Evolutionary conservation across 2,888 invertebrate species (phyloP).

Genomic region (Choreutis nemorana): DNA sequence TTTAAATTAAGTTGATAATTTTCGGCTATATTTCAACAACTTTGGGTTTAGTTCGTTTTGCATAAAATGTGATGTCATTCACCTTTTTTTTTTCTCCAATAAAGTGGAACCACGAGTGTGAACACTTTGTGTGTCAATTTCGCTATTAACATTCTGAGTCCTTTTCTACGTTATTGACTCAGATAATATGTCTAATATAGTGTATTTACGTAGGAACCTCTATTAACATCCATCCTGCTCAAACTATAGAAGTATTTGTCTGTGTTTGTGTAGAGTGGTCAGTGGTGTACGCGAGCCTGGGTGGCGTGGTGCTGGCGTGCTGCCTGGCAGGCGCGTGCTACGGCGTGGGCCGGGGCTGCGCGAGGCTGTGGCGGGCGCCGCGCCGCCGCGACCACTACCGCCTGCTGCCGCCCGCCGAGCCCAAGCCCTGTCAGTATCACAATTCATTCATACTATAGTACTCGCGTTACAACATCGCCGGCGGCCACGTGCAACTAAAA

Average conservation of each 20-base stretch:
- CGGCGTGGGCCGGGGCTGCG: conserved; percentile 66
- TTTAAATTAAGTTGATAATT: too few species aligned
- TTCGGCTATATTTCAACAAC: too few species aligned
- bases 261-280: conserved; percentile 84
- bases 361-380: conserved; percentile 42
- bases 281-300: conserved; percentile 88
- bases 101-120: too few species aligned
- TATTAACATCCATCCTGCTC: conserved; percentile 1
- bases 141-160: too few species aligned
- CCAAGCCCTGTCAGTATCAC: conserved; percentile 63
- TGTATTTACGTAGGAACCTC: background rate
- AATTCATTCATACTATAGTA: conserved; percentile 8
- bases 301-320: conserved; percentile 68
- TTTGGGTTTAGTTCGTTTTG: too few species aligned
- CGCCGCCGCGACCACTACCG: too few species aligned
- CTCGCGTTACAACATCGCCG: conserved; percentile 1
- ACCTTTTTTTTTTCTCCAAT: too few species aligned
- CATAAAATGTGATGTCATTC: too few species aligned
- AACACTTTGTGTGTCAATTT: too few species aligned
- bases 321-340: conserved; percentile 69
- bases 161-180: too few species aligned
- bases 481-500: background rate
- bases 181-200: too few species aligned
- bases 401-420: conserved; percentile 54
- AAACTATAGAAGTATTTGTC: too few species aligned